Conservation (phyloP, 2,113 vertebrate species). For the Elaphurus davidianus region DNA sequence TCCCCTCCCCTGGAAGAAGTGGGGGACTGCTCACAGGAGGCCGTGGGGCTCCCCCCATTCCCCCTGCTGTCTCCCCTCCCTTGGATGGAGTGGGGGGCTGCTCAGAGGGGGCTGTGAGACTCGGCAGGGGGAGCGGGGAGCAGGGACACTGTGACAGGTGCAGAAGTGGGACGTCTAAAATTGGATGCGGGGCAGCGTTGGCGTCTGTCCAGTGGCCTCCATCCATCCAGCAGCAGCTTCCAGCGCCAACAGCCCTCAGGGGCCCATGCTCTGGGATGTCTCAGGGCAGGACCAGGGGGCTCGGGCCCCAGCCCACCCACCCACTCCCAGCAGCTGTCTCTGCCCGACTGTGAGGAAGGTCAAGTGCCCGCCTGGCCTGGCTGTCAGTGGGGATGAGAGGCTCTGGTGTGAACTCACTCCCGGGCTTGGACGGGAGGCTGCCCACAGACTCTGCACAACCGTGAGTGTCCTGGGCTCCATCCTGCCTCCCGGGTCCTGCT, state of each 20-base stretch:
- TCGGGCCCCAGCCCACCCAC: background rate
- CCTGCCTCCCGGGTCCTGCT: background rate
- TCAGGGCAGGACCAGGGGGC: background rate
- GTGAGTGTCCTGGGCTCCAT: accelerated
- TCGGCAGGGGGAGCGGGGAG: background rate
- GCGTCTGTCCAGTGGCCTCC: background rate
- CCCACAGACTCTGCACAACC: accelerated
- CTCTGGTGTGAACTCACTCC: background rate
- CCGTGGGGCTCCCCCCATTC: too few relatives aligned
- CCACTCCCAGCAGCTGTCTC: background rate
- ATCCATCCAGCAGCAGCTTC: slow-evolving; percentile 8
- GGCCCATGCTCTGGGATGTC: background rate
- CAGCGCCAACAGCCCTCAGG: background rate
- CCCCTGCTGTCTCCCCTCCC: background rate
- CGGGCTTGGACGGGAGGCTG: accelerated
- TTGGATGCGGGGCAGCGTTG: background rate
- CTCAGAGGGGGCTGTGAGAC: background rate
- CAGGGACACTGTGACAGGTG: accelerated
- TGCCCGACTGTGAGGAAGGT: background rate
- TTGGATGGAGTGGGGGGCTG: accelerated
- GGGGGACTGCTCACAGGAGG: accelerated
- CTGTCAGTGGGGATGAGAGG: background rate
- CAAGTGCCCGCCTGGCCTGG: background rate
- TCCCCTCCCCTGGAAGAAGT: too few relatives aligned
- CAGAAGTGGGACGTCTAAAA: background rate